A percentile compares a stretch with the other conserved stretches of the same genome.
Conservation (phyloP, 2,888 invertebrate species). For the Trimorus sp. region DNA sequence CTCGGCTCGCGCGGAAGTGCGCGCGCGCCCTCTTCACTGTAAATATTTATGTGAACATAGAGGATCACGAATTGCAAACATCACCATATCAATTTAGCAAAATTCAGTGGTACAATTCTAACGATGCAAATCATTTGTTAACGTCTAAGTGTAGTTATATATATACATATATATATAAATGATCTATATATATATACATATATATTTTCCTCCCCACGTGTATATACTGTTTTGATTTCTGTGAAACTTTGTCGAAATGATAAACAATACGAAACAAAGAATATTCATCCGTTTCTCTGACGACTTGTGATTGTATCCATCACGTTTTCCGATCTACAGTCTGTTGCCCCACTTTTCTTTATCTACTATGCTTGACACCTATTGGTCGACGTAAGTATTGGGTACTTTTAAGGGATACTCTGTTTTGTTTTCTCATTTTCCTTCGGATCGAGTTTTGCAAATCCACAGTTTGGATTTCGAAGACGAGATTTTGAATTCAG, state of each 20-base stretch:
- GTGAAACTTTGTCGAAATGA: slow-evolving; percentile 60
- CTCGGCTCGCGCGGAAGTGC: slow-evolving; percentile 34
- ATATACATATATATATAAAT: slow-evolving; percentile 22
- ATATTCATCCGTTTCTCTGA: slow-evolving; percentile 59
- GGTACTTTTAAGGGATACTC: slow-evolving; percentile 21
- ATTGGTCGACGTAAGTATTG: slow-evolving; percentile 41
- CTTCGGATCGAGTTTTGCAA: too few relatives aligned
- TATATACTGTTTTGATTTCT: slow-evolving; percentile 59
- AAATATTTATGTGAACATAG: slow-evolving; percentile 62
- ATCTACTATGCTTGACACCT: slow-evolving; percentile 35
- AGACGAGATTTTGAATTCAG: too few relatives aligned
- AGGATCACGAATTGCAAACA: slow-evolving; percentile 52
- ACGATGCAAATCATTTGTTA: slow-evolving; percentile 55
- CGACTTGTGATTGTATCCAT: slow-evolving; percentile 58
- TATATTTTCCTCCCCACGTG: slow-evolving; percentile 49
- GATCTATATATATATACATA: slow-evolving; percentile 30
- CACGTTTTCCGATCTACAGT: slow-evolving; percentile 43
- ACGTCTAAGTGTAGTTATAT: slow-evolving; percentile 57
- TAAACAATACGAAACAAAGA: slow-evolving; percentile 41
- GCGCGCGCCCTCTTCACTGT: slow-evolving; percentile 41
- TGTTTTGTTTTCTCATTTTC: background rate
- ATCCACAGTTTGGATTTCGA: too few relatives aligned
- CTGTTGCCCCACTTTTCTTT: slow-evolving; percentile 16
- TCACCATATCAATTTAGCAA: slow-evolving; percentile 64
- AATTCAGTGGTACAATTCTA: slow-evolving; percentile 57